A percentile compares a stretch with the other conserved stretches of the same genome.
Evolutionary conservation across 1,140 invertebrate genomes (phyloP).

Genomic region (Oryctes rhinoceros): DNA sequence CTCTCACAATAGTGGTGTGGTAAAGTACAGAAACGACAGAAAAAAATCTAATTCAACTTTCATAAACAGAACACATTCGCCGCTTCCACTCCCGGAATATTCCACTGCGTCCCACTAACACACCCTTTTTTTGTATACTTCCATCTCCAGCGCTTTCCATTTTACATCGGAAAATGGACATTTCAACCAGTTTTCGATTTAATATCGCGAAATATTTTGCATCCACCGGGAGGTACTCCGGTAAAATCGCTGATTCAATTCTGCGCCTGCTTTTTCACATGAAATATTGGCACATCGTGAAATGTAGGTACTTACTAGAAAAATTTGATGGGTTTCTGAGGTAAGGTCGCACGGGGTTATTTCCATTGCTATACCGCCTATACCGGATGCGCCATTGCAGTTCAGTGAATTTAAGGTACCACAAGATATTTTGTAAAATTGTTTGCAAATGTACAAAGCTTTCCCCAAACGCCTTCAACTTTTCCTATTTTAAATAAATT

Average conservation of each 20-base stretch:
- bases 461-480: too few relatives aligned
- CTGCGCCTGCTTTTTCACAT: neutral
- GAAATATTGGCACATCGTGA: neutral
- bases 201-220: conserved; percentile 28
- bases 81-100: neutral
- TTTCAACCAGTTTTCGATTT: conserved; percentile 25
- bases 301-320: neutral
- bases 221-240: neutral
- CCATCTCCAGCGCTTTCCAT: conserved; percentile 1
- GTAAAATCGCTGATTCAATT: neutral
- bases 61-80: conserved; percentile 10
- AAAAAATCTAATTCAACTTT: conserved; percentile 22
- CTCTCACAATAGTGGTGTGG: conserved; percentile 1
- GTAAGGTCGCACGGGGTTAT: too few relatives aligned
- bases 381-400: too few relatives aligned
- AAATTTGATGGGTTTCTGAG: neutral
- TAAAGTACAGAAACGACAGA: neutral
- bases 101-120: neutral
- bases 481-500: too few relatives aligned
- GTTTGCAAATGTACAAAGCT: too few relatives aligned
- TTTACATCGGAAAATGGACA: neutral
- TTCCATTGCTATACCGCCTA: too few relatives aligned
- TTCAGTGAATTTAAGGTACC: too few relatives aligned
- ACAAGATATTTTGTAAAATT: too few relatives aligned
- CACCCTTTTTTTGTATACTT: neutral